Evolutionary conservation across 2,113 vertebrate genomes (phyloP).

Genomic region (Neodon shergylaensis): DNA sequence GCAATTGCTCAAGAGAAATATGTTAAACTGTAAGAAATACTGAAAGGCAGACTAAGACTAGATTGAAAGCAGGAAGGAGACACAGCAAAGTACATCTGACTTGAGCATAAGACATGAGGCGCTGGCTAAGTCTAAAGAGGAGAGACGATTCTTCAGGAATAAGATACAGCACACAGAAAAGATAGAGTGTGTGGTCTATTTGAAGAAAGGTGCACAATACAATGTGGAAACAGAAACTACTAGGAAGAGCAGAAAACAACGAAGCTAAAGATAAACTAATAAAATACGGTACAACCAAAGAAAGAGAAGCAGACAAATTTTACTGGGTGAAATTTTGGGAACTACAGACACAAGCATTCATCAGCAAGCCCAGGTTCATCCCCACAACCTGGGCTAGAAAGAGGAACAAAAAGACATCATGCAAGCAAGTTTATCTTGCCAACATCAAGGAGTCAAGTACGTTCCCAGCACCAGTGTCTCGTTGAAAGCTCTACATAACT

Average conservation of each 20-base stretch:
- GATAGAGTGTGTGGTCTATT: too few species aligned
- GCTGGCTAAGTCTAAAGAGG: background rate
- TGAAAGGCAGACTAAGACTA: background rate
- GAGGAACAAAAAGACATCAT: background rate
- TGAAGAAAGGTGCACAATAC: background rate
- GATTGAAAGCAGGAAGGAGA: background rate
- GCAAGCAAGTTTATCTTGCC: background rate
- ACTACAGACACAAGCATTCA: background rate
- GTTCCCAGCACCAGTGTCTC: background rate
- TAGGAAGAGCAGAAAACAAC: background rate
- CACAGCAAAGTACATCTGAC: background rate
- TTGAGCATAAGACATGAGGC: background rate
- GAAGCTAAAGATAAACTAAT: background rate
- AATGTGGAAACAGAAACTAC: background rate
- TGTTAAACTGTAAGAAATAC: background rate
- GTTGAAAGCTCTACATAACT: background rate
- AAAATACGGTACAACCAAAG: background rate
- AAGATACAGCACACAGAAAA: background rate
- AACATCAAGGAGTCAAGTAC: background rate
- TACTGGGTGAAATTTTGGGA: background rate
- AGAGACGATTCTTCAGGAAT: background rate
- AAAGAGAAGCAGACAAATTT: background rate
- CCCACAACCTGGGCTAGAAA: background rate
- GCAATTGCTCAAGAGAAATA: background rate
- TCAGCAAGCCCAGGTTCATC: background rate